phyloP scores from a whole-genome alignment of 2,888 invertebrate genomes.

The Caenorhabditis sp. region DNA sequence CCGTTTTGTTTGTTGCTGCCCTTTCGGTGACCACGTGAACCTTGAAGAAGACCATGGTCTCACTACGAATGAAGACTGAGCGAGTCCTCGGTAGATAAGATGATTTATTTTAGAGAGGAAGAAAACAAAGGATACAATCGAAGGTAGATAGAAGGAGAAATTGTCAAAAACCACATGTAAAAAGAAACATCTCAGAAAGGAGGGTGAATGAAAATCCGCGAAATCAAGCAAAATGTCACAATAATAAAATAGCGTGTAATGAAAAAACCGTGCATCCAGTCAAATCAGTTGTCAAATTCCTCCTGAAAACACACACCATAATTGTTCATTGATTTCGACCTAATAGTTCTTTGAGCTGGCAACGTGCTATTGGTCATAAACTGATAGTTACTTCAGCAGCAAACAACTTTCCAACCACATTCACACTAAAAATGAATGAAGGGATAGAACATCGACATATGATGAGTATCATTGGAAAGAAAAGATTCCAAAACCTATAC shows the following conservation, averaged over 20 bases:
- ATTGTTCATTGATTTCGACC: conserved; percentile 17
- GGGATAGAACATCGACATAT: too few species aligned
- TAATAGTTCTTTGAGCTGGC: conserved; percentile 27
- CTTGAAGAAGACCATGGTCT: conserved; percentile 54
- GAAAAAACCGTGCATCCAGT: background rate
- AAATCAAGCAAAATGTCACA: conserved; percentile 6
- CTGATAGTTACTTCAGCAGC: background rate
- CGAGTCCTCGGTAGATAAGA: conserved; percentile 37
- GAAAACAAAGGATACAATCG: conserved; percentile 1
- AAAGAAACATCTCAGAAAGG: too few species aligned
- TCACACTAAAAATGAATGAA: too few species aligned
- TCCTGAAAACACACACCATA: conserved; percentile 12
- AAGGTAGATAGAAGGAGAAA: background rate
- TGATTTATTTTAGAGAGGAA: conserved; percentile 34
- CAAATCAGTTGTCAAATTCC: conserved; percentile 4
- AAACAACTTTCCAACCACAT: background rate
- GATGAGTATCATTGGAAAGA: too few species aligned
- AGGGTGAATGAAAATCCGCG: background rate
- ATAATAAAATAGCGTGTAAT: background rate
- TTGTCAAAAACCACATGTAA: background rate
- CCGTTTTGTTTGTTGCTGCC: background rate
- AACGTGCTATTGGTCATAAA: conserved; percentile 7
- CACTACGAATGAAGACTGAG: conserved; percentile 33
- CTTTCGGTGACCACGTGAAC: conserved; percentile 37
- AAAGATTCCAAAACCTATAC: too few species aligned